Base-by-base conservation (phyloP, 2,113 vertebrate species). In the Boulengeromyrus knoepffleri region DNA sequence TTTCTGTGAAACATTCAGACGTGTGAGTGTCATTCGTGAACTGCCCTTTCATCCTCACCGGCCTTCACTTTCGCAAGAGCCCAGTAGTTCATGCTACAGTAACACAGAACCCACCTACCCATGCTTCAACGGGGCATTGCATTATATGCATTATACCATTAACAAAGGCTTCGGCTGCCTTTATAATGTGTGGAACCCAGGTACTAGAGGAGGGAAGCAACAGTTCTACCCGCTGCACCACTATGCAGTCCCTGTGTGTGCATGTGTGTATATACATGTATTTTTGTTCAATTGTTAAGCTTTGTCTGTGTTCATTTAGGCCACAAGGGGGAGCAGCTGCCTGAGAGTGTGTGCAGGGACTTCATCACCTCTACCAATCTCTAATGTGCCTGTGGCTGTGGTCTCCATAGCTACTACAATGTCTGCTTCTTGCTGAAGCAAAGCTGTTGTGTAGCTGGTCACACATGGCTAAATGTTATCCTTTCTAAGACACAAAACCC, bases 341-440 rank as follows among this genome's bases (percentile, higher is more conserved):
- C 87, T 80, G 87, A 52, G 58, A 86, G 80, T 36, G 58, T 24
- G 53, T 88, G 31, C 77, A 21, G 62, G 89, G n/a, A 39, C 58
- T 70, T 88, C 88, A 58, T 56, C 77, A 70, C n/a, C 53, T 87
- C 62, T 10, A 17, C 12, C 88, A 85, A 31, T 58, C 85, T 84
- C 88, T 62, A 45, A 66, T 87, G 90, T 85, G 45, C 88, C 74
- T 87, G 85, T 87, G 46, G 74, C 36, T 39, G 56, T 86, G 7
- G 80, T 90, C 77, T 89, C 88, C 90, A 91, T 92, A 91, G 89
- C 74, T 90, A 93, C 89, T 85, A 46, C 80, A 31, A 77, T 80
- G 66, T 77, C n/a, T 70, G 85, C 42, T 45, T 39, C 85, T 87
- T 42, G 49, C 47, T 50, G 27, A 46, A n/a, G 46, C 49, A 24